These are phyloP conservation scores for Sebastes wilsoni DNA, from an alignment of 2,797 vertebrate genomes.

Conservation along the genomic window DNA sequence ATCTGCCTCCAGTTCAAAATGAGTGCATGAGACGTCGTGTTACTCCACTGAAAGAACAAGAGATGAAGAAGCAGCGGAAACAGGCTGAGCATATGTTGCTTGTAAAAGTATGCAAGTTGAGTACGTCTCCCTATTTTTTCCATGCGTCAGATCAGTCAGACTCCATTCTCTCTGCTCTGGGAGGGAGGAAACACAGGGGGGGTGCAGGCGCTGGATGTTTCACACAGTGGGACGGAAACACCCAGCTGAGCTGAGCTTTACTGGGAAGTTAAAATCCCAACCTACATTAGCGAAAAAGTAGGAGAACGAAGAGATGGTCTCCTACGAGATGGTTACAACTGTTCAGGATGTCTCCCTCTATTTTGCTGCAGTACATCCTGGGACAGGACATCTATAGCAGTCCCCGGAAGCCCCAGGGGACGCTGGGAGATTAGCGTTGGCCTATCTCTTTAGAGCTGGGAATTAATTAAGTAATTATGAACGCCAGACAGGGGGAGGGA, in stretches of 20 bases:
- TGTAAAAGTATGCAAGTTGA: slow-evolving; percentile 29
- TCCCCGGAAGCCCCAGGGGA: slow-evolving; percentile 61
- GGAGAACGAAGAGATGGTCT: slow-evolving; percentile 46
- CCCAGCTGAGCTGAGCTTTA: slow-evolving; percentile 64
- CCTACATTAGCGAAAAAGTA: slow-evolving; percentile 52
- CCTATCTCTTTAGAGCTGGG: slow-evolving; percentile 78
- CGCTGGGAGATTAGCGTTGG: slow-evolving; percentile 74
- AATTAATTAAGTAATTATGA: slow-evolving; percentile 90
- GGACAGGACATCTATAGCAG: slow-evolving; percentile 71
- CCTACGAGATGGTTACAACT: slow-evolving; percentile 58
- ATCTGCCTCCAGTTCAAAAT: slow-evolving; percentile 48
- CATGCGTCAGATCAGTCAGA: slow-evolving; percentile 48
- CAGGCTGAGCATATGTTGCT: slow-evolving; percentile 54
- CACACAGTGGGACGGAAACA: slow-evolving; percentile 33
- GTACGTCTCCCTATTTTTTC: slow-evolving; percentile 22
- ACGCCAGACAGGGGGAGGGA: slow-evolving; percentile 59
- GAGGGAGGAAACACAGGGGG: slow-evolving; percentile 9
- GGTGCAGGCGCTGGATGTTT: slow-evolving; percentile 6
- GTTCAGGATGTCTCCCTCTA: slow-evolving; percentile 56
- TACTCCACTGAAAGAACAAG: slow-evolving; percentile 23
- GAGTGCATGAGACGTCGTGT: slow-evolving; percentile 32
- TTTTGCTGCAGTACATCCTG: slow-evolving; percentile 68
- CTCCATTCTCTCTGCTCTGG: slow-evolving; percentile 34
- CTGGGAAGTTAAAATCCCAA: slow-evolving; percentile 47
- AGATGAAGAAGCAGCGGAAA: slow-evolving; percentile 47